Evolutionary conservation across 2,113 vertebrate species (phyloP).

Genomic region (Perognathus longimembris): DNA sequence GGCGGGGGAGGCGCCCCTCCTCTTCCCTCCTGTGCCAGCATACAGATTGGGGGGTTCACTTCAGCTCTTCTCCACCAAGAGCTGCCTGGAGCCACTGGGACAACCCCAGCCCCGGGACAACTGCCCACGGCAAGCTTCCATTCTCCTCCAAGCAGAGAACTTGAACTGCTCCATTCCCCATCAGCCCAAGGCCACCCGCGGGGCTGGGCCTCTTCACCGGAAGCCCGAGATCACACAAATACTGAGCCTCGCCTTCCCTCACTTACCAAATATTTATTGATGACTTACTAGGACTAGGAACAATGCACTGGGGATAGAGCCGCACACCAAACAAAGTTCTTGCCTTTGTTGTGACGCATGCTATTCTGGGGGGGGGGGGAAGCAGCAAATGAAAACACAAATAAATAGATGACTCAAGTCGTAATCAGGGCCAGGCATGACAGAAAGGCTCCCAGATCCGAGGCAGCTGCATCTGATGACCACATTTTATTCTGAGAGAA

Average conservation of each 20-base stretch:
- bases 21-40: not conserved
- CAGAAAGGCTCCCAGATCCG: accelerated
- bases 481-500: not conserved
- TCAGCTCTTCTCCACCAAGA: not conserved
- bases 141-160: not conserved
- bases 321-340: not conserved
- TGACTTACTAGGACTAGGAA: not conserved
- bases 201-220: not conserved
- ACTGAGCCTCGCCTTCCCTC: not conserved
- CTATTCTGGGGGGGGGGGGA: too few species aligned
- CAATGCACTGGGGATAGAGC: not conserved
- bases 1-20: not conserved
- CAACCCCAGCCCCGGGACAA: not conserved
- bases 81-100: not conserved
- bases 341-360: not conserved
- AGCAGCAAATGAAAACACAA: not conserved
- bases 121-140: not conserved
- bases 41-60: not conserved
- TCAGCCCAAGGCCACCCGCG: not conserved
- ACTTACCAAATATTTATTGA: not conserved
- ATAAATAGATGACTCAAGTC: not conserved
- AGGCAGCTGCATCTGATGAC: not conserved
- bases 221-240: not conserved
- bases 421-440: not conserved
- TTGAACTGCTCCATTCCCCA: accelerated